Conservation (phyloP, 2,797 vertebrate genomes). For the Fundulus diaphanus region DNA sequence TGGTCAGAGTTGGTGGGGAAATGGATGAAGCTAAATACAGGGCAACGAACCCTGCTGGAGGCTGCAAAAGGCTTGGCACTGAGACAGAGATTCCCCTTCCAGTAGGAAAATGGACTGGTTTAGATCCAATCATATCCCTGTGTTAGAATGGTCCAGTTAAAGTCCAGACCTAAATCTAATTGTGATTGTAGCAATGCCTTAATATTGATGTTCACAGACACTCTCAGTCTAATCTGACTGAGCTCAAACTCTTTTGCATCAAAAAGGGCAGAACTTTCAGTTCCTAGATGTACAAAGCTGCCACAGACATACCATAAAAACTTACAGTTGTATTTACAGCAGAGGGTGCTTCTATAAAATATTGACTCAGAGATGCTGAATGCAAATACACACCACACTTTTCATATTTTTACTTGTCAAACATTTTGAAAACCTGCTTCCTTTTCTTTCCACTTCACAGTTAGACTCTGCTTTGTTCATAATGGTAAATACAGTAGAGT, state of each 20-base stretch:
- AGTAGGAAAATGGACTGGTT: neutral
- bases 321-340: no score
- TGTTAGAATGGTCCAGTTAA: neutral
- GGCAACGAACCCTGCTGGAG: neutral
- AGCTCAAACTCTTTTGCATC: neutral
- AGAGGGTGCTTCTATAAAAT: neutral
- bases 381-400: neutral
- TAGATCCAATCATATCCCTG: neutral
- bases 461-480: neutral
- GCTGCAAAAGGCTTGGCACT: neutral
- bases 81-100: neutral
- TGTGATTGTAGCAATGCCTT: neutral
- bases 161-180: neutral
- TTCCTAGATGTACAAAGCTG: neutral
- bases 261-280: neutral
- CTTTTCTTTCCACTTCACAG: neutral
- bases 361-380: neutral
- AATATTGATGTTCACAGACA: neutral
- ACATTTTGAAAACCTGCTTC: neutral
- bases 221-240: neutral
- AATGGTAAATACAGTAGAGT: neutral
- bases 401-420: neutral
- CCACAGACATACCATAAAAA: neutral
- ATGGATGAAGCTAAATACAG: neutral
- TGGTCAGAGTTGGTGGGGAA: neutral